phyloP scores from a whole-genome alignment of 92 coral and sea anemone genomes.

The Montipora capitata region DNA sequence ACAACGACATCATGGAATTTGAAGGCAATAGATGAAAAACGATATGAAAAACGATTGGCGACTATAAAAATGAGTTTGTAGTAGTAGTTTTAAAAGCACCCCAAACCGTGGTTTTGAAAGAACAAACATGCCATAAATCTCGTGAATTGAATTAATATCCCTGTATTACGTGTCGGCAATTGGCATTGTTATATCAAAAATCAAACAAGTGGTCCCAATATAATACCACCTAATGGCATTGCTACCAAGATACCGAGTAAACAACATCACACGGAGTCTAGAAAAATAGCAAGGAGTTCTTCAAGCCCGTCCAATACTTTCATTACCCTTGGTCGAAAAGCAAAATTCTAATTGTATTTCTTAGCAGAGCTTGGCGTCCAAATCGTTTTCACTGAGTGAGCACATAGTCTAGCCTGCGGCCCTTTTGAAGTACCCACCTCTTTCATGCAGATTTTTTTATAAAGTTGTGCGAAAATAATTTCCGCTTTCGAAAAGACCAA shows the following conservation, averaged over 20 bases:
- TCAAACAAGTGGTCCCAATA: slow-evolving; percentile 33
- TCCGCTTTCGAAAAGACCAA: slow-evolving; percentile 38
- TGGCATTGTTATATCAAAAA: slow-evolving; percentile 14
- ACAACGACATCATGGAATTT: not conserved
- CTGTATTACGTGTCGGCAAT: slow-evolving; percentile 1
- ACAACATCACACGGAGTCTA: not conserved
- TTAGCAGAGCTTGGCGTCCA: not conserved
- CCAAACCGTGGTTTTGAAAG: slow-evolving; percentile 25
- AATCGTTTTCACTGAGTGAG: not conserved
- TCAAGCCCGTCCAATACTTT: not conserved
- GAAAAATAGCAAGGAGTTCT: not conserved
- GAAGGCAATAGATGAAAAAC: not conserved
- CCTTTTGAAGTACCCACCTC: slow-evolving; percentile 54
- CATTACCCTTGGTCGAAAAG: not conserved
- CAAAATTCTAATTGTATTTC: not conserved
- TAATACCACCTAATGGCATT: slow-evolving; percentile 7
- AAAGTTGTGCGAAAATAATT: slow-evolving; percentile 27
- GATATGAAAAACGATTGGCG: not conserved
- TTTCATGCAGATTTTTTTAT: not conserved
- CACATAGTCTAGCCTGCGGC: not conserved
- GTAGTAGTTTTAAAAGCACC: not conserved
- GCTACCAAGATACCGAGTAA: slow-evolving; percentile 30
- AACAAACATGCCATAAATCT: slow-evolving; percentile 41
- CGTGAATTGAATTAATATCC: not conserved
- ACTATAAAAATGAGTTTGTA: not conserved